Evolutionary conservation across 2,888 invertebrate species (phyloP), one percentile per base, ranked within the genome.

Genomic region (Maniola hyperantus): DNA sequence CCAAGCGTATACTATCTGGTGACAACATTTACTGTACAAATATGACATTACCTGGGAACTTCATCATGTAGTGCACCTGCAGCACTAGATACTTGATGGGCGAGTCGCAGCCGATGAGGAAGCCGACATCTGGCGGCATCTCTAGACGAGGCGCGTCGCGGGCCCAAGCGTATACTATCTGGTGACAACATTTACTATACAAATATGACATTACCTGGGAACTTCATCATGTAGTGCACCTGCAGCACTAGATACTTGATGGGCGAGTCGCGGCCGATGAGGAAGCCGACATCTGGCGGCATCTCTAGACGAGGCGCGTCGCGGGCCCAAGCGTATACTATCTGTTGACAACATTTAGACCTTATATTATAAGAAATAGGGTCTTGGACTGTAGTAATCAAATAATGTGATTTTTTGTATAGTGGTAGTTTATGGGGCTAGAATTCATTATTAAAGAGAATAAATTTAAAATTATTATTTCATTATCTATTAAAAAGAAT

Each of bases 91-190:
- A 98, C 77, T 97, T 95, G 72, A 98, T 96, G 11, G 94, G 93
- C 0, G 98, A 96, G 67, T 95, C 94, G 65, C 94, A 94, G 7
- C 99, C 99, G 57, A 99, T 96, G 84, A 96, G 96, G 84, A 99
- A 99, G 1, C 98, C 99, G 8, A 99, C 98, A 70, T 95, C 97
- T 60, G 95, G 88, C 0, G 99, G 99, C 60, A 99, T 87, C 54
- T 94, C 88, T 5, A 99, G 89, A 64, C 94, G 94, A 0, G 97
- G 97, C 0, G 99, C 98, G 83, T 98, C 97, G 74, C 97, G 93
- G 1, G 98, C 99, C 98, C 98, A 99, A 0, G 98, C 98, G 84
- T 98, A 99, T 10, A 99, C 94, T 63, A 98, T 96, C 96, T 97
- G 85, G 53, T 33, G 42, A 20, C 5, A 10, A 18, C 15, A 15